phyloP scores from a whole-genome alignment of 2,113 vertebrate species.

The Mugil cephalus region DNA sequence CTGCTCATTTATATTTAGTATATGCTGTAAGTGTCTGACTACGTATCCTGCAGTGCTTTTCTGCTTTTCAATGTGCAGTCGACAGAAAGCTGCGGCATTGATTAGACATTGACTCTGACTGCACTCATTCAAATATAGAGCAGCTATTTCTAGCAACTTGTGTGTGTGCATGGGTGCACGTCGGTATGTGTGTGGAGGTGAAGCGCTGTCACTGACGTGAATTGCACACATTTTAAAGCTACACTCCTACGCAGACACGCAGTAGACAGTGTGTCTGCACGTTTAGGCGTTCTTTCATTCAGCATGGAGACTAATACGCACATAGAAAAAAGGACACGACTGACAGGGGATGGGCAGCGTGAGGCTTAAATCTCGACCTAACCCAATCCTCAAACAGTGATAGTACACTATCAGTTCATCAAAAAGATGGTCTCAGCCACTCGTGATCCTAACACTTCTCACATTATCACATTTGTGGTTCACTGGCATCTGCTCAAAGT shows the following conservation, averaged over 20 bases:
- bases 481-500: no score
- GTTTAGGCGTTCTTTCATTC: conserved; percentile 21
- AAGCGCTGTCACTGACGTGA: conserved; percentile 59
- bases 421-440: not conserved
- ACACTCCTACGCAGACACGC: conserved; percentile 43
- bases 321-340: conserved; percentile 6
- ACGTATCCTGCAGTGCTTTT: not conserved
- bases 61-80: conserved; percentile 46
- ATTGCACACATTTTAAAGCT: conserved; percentile 65
- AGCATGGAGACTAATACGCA: conserved; percentile 26
- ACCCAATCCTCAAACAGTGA: conserved; percentile 4
- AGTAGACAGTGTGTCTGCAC: conserved; percentile 32
- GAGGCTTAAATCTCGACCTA: conserved; percentile 5
- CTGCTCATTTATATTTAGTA: not conserved
- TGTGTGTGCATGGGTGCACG: conserved; percentile 28
- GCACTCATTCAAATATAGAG: conserved; percentile 79
- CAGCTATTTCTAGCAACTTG: conserved; percentile 71
- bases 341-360: not conserved
- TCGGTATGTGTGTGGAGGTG: conserved; percentile 42
- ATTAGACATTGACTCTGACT: conserved; percentile 77
- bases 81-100: conserved; percentile 62
- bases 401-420: not conserved
- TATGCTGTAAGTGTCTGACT: conserved; percentile 6
- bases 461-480: no score
- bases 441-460: not conserved